A percentile compares a stretch with the other conserved stretches of the same genome.
Conservation (phyloP, 2,113 vertebrate species). For the Pterocles gutturalis region DNA sequence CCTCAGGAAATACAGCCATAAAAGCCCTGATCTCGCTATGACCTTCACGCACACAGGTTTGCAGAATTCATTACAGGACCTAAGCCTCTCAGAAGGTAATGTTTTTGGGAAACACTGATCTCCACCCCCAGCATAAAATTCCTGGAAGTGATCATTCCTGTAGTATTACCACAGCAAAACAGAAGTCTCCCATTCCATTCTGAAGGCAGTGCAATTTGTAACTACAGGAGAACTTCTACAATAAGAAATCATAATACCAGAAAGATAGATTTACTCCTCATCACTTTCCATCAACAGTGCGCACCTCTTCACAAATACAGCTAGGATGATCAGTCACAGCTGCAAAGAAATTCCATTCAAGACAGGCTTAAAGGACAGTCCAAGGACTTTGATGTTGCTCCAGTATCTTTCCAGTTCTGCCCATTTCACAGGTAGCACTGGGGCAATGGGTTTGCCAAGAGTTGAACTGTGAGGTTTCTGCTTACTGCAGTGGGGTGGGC, state of each 20-base stretch:
- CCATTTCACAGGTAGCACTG: background rate
- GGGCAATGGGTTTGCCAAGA: fast-evolving
- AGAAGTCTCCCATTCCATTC: background rate
- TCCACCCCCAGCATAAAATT: background rate
- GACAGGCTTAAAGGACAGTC: background rate
- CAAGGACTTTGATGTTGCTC: background rate
- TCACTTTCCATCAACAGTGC: background rate
- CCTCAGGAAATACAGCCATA: background rate
- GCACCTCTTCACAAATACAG: background rate
- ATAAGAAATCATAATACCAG: background rate
- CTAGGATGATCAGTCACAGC: background rate
- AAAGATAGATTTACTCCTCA: background rate
- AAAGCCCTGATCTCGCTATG: background rate
- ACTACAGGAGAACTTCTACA: background rate
- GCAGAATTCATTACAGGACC: background rate
- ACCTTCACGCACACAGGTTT: background rate
- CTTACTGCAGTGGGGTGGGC: background rate
- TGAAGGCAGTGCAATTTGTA: background rate
- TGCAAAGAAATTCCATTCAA: background rate
- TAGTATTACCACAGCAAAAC: background rate
- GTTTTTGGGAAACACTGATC: background rate
- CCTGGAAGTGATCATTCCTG: background rate
- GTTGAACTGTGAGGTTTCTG: background rate
- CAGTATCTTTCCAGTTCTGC: background rate
- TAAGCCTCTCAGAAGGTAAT: background rate